Evolutionary conservation across 2,113 vertebrate species (phyloP), one percentile per base, ranked within the genome.

Genomic region (Bettongia penicillata): DNA sequence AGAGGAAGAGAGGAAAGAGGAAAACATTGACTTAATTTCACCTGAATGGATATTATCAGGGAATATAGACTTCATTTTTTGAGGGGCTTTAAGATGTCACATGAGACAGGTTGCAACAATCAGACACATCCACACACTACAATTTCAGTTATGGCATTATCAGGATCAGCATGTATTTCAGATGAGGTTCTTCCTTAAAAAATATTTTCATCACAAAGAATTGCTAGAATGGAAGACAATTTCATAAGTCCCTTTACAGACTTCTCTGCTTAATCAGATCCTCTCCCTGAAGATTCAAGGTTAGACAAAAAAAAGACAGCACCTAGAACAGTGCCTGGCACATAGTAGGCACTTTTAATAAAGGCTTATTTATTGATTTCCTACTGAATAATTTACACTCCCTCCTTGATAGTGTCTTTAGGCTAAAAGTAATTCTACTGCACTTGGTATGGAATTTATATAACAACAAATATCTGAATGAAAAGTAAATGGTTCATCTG

Each of bases 11-110:
- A 0, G 28, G 16, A 51, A 23, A 53, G 14, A 52, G 22, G 47
- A n/a, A 47, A 16, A 14, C 25, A 95, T 48, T 68, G 91, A 84
- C 94, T 95, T 94, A 49, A 90, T 95, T 92, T 90, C 92, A 68
- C 47, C 84, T 49, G 28, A 94, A 93, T 93, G 31, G 55, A 2
- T 4, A 91, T 51, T 91, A 0, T 55, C 90, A 90, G 31, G 7
- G 93, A 92, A 43, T 91, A 26, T 53, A 94, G 43, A n/a, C 91
- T 96, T 93, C 89, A 61, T 93, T 94, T 93, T 94, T 95, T 51
- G 55, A 90, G 48, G 9, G 57, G 52, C 0, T 77, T 26, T 49
- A 50, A 9, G 37, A 91, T 31, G 61, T 47, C 77, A 84, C 48
- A 24, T n/a, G 28, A 77, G 22, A 43, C 6, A 5, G 37, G 47